Conservation (phyloP, 2,888 invertebrate genomes). For the Drepanosiphum platanoidis region DNA sequence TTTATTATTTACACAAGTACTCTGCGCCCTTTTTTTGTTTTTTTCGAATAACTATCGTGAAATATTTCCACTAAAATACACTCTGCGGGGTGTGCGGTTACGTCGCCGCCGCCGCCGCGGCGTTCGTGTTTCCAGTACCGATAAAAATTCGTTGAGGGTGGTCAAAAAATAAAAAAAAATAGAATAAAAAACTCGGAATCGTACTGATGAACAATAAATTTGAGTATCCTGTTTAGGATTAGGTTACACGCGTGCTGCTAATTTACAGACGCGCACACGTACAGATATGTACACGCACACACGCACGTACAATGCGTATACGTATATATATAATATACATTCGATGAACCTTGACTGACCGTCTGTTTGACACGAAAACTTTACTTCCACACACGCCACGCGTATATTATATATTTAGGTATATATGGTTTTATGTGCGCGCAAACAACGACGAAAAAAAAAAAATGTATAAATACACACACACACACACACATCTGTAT, state of each 20-base stretch:
- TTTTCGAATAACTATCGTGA: slow-evolving; percentile 19
- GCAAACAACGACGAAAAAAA: background rate
- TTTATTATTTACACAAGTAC: slow-evolving; percentile 46
- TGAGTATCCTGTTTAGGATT: slow-evolving; percentile 60
- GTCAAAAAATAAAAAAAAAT: too few relatives aligned
- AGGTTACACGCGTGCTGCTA: slow-evolving; percentile 48
- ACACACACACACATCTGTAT: too few relatives aligned
- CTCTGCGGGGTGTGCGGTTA: slow-evolving; percentile 62
- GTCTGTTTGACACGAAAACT: slow-evolving; percentile 50
- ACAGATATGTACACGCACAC: background rate
- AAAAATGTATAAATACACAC: background rate
- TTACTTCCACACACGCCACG: slow-evolving; percentile 5
- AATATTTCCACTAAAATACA: slow-evolving; percentile 44
- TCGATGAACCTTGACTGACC: slow-evolving; percentile 35
- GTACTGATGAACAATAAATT: slow-evolving; percentile 50
- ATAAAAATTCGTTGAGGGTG: slow-evolving; percentile 56
- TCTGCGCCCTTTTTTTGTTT: slow-evolving; percentile 29
- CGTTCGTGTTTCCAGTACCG: background rate
- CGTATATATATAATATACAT: background rate
- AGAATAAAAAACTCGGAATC: slow-evolving; percentile 17
- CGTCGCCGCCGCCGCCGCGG: slow-evolving; percentile 24
- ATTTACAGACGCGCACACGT: slow-evolving; percentile 25
- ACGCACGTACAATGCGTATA: background rate
- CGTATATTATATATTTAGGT: background rate
- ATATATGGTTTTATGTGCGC: background rate